Evolutionary conservation across 1,140 invertebrate species (phyloP).

Genomic region (Musca domestica): DNA sequence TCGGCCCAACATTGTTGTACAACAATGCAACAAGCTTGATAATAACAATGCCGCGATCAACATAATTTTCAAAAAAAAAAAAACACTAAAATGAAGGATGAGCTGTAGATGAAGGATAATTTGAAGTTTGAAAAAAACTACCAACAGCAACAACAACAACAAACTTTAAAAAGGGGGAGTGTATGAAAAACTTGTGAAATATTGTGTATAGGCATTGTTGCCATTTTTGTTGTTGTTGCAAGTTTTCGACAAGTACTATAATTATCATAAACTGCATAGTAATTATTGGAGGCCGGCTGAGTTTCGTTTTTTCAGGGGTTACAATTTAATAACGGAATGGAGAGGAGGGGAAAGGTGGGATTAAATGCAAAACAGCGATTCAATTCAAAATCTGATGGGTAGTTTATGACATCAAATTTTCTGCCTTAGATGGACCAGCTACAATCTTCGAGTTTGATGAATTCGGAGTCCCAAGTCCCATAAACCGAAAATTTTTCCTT

Average conservation of each 20-base stretch:
- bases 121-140: background rate
- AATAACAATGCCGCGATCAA: slow-evolving; percentile 10
- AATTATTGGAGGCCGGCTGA: background rate
- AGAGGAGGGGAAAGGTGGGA: too few species aligned
- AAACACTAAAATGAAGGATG: background rate
- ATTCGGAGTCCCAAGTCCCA: too few species aligned
- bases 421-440: too few species aligned
- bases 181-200: slow-evolving; percentile 15
- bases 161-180: slow-evolving; percentile 12
- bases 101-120: background rate
- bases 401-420: too few species aligned
- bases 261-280: slow-evolving; percentile 17
- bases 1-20: background rate
- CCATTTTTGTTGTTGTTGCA: background rate
- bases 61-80: background rate
- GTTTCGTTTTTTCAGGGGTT: too few species aligned
- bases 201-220: background rate
- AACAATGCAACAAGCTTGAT: slow-evolving; percentile 9
- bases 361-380: too few species aligned
- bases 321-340: too few species aligned
- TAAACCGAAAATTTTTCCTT: too few species aligned
- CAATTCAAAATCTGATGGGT: too few species aligned
- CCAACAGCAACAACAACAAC: background rate
- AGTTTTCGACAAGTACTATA: slow-evolving; percentile 19
- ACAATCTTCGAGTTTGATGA: too few species aligned